Evolutionary conservation across 2,888 invertebrate genomes (phyloP).

Genomic region (Diploptera punctata): DNA sequence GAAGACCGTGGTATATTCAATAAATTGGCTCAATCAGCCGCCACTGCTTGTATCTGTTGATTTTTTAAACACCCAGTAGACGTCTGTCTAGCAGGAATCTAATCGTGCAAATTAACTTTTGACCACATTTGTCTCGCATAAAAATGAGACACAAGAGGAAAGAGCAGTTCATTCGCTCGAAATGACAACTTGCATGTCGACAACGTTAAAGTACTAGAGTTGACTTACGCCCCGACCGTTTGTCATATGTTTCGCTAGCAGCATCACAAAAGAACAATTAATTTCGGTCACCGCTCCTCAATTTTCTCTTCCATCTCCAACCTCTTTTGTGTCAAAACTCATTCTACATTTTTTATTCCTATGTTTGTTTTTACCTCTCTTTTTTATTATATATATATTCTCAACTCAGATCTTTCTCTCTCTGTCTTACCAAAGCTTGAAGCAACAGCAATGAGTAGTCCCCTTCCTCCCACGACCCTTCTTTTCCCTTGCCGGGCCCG

Average conservation of each 20-base stretch:
- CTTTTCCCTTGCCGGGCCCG: too few relatives aligned
- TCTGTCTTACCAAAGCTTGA: conserved; percentile 17
- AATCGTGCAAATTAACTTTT: conserved; percentile 15
- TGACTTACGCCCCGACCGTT: conserved; percentile 22
- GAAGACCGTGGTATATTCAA: too few relatives aligned
- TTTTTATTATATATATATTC: too few relatives aligned
- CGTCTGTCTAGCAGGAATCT: not conserved
- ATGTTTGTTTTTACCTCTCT: conserved; percentile 27
- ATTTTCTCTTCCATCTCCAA: conserved; percentile 29
- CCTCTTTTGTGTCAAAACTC: conserved; percentile 31
- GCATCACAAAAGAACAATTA: conserved; percentile 37
- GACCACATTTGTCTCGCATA: not conserved
- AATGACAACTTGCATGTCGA: not conserved
- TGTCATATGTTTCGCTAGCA: conserved; percentile 12
- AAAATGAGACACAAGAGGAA: not conserved
- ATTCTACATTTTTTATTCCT: conserved; percentile 30
- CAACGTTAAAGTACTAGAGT: not conserved
- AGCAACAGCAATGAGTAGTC: not conserved
- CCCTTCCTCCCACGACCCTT: not conserved
- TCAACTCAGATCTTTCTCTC: not conserved
- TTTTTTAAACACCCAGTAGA: not conserved
- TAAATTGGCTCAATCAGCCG: too few relatives aligned
- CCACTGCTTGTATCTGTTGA: too few relatives aligned
- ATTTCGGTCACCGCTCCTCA: conserved; percentile 37
- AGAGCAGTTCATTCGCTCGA: conserved; percentile 13